Percentiles rank a stretch among this genome's conserved stretches.
Evolutionary conservation across 2,797 vertebrate species (phyloP).

Genomic region (Nyctibius grandis): DNA sequence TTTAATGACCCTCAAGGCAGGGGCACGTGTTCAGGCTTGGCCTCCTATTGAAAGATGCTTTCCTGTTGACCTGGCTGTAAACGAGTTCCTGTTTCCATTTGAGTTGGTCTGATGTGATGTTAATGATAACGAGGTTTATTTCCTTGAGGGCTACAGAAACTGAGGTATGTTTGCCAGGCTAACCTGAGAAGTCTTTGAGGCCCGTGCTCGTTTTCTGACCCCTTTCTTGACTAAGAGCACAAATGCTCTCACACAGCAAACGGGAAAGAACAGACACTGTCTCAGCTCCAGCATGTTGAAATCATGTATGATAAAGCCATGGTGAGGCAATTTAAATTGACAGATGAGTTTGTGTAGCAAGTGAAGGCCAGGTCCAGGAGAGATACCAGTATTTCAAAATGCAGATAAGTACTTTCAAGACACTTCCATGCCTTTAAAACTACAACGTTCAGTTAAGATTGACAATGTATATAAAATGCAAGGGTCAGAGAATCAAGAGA

Average conservation of each 20-base stretch:
- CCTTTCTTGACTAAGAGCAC: neutral
- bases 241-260: neutral
- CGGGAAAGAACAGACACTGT: neutral
- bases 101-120: neutral
- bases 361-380: neutral
- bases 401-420: neutral
- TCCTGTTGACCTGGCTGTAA: neutral
- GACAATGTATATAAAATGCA: neutral
- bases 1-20: neutral
- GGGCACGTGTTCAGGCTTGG: neutral
- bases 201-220: neutral
- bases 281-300: neutral
- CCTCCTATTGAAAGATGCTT: neutral
- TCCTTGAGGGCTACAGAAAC: neutral
- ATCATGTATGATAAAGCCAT: neutral
- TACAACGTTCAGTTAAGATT: neutral
- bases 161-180: neutral
- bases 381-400: neutral
- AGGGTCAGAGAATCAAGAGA: neutral
- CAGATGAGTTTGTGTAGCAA: neutral
- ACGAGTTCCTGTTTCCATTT: neutral
- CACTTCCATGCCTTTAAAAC: neutral
- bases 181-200: neutral
- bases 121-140: neutral
- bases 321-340: neutral